A percentile compares a stretch with the other conserved stretches of the same genome.
Evolutionary conservation across 2,797 vertebrate genomes (phyloP).

Genomic region (Megaceryle alcyon): DNA sequence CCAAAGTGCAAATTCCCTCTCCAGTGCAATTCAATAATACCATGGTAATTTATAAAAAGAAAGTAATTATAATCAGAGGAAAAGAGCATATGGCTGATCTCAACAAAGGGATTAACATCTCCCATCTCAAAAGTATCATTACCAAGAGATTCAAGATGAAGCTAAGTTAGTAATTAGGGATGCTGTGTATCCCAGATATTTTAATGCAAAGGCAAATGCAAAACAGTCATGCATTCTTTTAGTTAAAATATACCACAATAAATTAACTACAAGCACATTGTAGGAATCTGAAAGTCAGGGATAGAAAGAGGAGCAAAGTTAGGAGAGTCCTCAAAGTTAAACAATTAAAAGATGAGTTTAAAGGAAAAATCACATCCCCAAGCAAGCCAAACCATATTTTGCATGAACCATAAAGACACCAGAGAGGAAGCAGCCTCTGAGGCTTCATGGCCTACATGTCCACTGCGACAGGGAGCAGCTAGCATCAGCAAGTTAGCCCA

Average conservation of each 20-base stretch:
- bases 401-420: background rate
- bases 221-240: background rate
- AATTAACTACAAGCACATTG: background rate
- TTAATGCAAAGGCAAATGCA: background rate
- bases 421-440: background rate
- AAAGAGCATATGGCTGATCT: conserved; percentile 22
- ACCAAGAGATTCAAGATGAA: background rate
- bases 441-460: background rate
- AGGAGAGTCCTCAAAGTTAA: background rate
- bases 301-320: background rate
- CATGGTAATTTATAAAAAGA: background rate
- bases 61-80: conserved; percentile 39
- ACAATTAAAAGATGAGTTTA: background rate
- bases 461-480: background rate
- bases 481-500: background rate
- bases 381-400: background rate
- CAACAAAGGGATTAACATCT: conserved; percentile 28
- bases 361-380: background rate
- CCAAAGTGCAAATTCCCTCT: conserved; percentile 6
- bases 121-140: conserved; percentile 11
- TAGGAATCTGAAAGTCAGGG: background rate
- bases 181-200: background rate
- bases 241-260: background rate
- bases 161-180: conserved; percentile 20
- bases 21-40: background rate